phyloP scores from a whole-genome alignment of 2,888 invertebrate species.

The Sussaba pulchella region DNA sequence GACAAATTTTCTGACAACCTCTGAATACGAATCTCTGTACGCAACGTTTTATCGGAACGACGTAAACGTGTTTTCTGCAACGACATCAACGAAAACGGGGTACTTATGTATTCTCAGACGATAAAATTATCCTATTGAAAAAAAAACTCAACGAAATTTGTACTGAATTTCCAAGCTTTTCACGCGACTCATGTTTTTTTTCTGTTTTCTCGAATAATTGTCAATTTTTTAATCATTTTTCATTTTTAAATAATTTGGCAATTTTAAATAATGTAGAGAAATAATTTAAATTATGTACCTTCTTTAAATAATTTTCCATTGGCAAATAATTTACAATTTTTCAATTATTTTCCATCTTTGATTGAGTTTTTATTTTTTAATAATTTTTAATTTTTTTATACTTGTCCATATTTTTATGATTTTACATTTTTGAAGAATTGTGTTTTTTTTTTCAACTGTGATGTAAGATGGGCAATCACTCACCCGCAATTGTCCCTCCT shows the following conservation, averaged over 20 bases:
- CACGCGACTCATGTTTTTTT: neutral
- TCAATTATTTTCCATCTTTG: no score
- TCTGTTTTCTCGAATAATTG: no score
- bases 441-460: neutral
- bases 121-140: neutral
- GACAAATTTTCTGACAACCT: slow-evolving; percentile 94
- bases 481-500: slow-evolving; percentile 95
- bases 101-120: slow-evolving; percentile 8
- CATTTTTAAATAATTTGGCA: no score
- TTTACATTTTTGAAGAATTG: no score
- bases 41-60: slow-evolving; percentile 95
- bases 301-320: no score
- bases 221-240: no score
- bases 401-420: no score
- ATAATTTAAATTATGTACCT: no score
- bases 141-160: neutral
- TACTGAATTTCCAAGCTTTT: neutral
- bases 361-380: no score
- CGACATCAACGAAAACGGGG: neutral
- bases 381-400: no score
- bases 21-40: slow-evolving; percentile 93
- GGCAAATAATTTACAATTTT: no score
- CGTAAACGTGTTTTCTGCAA: slow-evolving; percentile 93
- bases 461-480: slow-evolving; percentile 74
- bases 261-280: no score